Conservation (phyloP, 2,797 vertebrate species). For the Lophius americanus region DNA sequence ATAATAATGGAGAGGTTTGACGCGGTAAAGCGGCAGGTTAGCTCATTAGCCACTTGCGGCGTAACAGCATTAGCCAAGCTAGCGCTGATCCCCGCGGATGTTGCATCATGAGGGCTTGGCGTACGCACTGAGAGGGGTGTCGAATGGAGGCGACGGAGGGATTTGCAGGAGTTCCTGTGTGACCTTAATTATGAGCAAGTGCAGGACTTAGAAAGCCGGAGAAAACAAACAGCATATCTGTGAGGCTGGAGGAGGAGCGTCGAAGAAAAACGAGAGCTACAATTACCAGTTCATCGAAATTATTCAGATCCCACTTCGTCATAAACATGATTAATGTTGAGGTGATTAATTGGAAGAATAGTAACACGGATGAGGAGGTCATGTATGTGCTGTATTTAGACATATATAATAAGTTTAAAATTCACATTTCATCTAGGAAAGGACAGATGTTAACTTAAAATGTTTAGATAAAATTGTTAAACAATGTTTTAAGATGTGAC, state of each 20-base stretch:
- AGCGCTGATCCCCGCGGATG: conserved; percentile 29
- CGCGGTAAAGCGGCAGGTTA: conserved; percentile 46
- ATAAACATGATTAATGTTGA: too few species aligned
- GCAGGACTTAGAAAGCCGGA: background rate
- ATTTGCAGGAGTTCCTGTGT: conserved; percentile 7
- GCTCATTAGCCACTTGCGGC: conserved; percentile 55
- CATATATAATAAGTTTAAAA: too few species aligned
- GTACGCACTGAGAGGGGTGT: too few species aligned
- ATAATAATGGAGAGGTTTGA: conserved; percentile 44
- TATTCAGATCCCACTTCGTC: background rate
- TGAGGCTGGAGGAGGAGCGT: background rate
- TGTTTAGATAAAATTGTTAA: too few species aligned
- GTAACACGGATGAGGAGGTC: too few species aligned
- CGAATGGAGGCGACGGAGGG: conserved; percentile 5
- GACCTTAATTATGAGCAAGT: conserved; percentile 11
- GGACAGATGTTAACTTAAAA: too few species aligned
- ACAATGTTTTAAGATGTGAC: too few species aligned
- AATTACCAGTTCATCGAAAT: background rate
- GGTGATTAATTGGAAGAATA: too few species aligned
- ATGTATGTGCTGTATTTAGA: too few species aligned
- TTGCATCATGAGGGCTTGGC: background rate
- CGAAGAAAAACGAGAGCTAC: background rate
- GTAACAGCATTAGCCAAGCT: conserved; percentile 43
- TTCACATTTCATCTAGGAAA: too few species aligned
- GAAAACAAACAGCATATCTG: background rate